These are phyloP conservation scores for Actenoides lindsayi DNA, from an alignment of 2,113 vertebrate species.

Conservation along the genomic window DNA sequence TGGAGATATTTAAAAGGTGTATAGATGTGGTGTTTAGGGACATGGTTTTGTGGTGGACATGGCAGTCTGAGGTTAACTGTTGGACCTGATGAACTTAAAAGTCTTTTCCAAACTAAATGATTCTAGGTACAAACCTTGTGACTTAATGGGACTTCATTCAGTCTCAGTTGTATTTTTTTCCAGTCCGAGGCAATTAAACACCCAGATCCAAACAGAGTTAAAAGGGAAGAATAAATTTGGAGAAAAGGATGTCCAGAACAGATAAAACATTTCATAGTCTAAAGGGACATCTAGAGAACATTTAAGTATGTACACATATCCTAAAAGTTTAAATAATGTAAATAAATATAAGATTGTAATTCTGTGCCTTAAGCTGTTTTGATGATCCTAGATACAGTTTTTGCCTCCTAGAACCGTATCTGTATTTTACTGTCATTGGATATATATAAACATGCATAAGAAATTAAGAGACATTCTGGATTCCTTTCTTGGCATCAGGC, in stretches of 20 bases:
- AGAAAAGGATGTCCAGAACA: not conserved
- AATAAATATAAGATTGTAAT: not conserved
- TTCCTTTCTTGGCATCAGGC: constrained; percentile 7
- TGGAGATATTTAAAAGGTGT: not conserved
- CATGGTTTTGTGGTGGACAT: not conserved
- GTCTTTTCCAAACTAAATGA: not conserved
- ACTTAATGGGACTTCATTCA: not conserved
- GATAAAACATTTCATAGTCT: not conserved
- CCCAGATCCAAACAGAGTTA: not conserved
- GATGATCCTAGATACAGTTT: not conserved
- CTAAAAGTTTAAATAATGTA: not conserved
- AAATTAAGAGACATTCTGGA: constrained; percentile 35
- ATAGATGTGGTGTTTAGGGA: not conserved
- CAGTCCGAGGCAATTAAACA: not conserved
- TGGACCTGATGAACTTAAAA: not conserved
- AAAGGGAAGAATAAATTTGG: not conserved
- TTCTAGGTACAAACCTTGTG: not conserved
- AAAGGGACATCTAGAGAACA: not conserved
- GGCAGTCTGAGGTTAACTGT: not conserved
- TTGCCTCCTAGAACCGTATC: not conserved
- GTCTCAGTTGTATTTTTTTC: not conserved
- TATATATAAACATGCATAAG: constrained; percentile 20
- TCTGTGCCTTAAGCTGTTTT: not conserved
- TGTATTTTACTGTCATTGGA: not conserved
- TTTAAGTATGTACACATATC: not conserved